Base-by-base conservation (phyloP, 2,888 invertebrate genomes). In the Rhagonycha lutea region DNA sequence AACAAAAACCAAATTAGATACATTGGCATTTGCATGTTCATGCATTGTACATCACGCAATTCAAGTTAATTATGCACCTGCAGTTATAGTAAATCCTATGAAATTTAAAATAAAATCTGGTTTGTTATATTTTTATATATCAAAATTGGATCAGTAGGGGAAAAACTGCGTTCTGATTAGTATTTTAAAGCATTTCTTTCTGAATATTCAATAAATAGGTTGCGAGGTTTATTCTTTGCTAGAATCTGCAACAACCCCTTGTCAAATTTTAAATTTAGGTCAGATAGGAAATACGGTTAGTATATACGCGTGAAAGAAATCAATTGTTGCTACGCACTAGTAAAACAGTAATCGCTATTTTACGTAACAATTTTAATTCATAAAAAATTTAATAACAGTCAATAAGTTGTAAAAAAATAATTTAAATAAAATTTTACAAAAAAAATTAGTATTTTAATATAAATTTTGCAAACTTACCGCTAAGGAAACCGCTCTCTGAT, bases 401-500 rank as follows among this genome's bases (percentile, higher is more conserved):
- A 62, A 62, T 62, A 11, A 24, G 23, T 23, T 24, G 23, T 11
- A 62, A 18, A 62, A 60, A 61, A 14, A 18, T 0, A 18, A 7
- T 11, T 61, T 18, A 18, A 7, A 14, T 9, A 3, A 14, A 62
- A 62, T 18, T 18, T 12, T 0, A 18, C 4, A 12, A 23, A 24
- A 67, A 12, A 63, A 61, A 68, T 61, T 14, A 68, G 26, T 24
- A 14, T 0, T 14, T 60, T 14, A 28, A 26, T 61, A 2, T 24
- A 68, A 65, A 63, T 26, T 14, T 47, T 11, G 9, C 3, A 9
- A 12, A 80, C 81, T 83, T 77, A 84, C 83, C 83, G 75, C 81
- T 79, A 47, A 83, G 77, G 69, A 79, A 79, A 77, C 75, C 80
- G 69, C 82, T 79, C 70, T 81, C 82, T 63, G 83, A 82, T 72